Conservation (phyloP, 2,797 vertebrate genomes). For the Paguma larvata region DNA sequence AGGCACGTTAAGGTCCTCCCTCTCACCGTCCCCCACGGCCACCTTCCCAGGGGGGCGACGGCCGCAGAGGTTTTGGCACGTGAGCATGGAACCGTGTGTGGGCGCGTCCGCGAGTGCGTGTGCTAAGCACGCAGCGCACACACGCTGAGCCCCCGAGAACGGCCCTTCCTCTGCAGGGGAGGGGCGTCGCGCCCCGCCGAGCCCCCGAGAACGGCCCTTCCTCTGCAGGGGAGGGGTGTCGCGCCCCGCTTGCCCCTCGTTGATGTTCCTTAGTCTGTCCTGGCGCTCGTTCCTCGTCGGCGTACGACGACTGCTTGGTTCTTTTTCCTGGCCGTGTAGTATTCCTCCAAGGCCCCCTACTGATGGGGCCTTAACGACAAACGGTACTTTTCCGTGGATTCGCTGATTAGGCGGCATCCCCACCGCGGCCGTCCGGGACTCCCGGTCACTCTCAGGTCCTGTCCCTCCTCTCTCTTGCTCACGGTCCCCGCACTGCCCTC, state of each 20-base stretch:
- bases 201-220: background rate
- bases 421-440: background rate
- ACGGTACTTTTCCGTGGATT: rapidly evolving
- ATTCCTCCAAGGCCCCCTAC: rapidly evolving
- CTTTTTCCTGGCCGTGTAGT: background rate
- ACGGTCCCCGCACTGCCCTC: rapidly evolving
- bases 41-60: background rate
- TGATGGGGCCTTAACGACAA: background rate
- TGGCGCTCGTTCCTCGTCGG: rapidly evolving
- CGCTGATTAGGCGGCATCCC: rapidly evolving
- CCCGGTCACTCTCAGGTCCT: background rate
- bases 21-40: background rate
- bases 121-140: rapidly evolving
- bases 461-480: background rate
- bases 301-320: rapidly evolving
- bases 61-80: background rate
- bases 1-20: background rate
- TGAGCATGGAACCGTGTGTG: rapidly evolving
- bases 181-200: rapidly evolving
- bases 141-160: background rate
- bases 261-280: background rate
- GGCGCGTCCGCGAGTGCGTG: rapidly evolving
- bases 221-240: background rate
- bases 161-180: background rate
- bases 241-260: background rate